Base-by-base conservation (phyloP, 92 coral and sea anemone species). In the Nematostella vectensis region DNA sequence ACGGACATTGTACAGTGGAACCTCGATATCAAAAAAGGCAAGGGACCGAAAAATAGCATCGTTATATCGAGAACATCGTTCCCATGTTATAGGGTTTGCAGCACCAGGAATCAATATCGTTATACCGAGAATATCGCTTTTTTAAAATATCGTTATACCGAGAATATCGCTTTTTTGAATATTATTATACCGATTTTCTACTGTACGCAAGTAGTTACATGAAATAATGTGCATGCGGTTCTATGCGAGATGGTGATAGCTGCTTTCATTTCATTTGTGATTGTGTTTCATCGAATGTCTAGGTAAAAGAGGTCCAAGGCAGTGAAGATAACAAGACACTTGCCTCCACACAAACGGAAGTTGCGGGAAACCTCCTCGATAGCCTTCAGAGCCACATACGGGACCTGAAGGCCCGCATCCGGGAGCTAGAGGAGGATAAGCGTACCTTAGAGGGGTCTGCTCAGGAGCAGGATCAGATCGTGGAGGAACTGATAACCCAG, bases 341-440 rank as follows among this genome's bases (percentile, higher is more conserved):
- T n/a, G n/a, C n/a, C n/a, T n/a, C n/a, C n/a, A n/a, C n/a, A n/a
- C n/a, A n/a, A n/a, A 23, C 58, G 20, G 49, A 27, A 38, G 40
- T 24, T 11, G 18, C 22, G 4, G 51, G 50, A 4, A 57, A 69
- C 27, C 56, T 56, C 1, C 28, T 31, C 57, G 49, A 31, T 11
- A 8, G 10, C 11, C 48, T 12, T 16, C 15, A 12, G 38, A 43
- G 15, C 13, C 61, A 59, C 38, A 52, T 64, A 19, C 29, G 59
- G 42, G 75, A 58, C 24, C 12, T 45, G 21, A 27, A 50, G 29
- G 29, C 8, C 8, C 26, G 25, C 10, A 25, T 25, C 8, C 57
- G 21, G 27, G 29, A 24, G 26, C 57, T 25, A 24, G 29, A 50
- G 57, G 51, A 45, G 51, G 51, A 45, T 17, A 45, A 45, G 18